Percentiles rank a stretch among this genome's conserved stretches.
Conservation (phyloP, 1,140 invertebrate genomes). For the Euglossa dilemma region DNA sequence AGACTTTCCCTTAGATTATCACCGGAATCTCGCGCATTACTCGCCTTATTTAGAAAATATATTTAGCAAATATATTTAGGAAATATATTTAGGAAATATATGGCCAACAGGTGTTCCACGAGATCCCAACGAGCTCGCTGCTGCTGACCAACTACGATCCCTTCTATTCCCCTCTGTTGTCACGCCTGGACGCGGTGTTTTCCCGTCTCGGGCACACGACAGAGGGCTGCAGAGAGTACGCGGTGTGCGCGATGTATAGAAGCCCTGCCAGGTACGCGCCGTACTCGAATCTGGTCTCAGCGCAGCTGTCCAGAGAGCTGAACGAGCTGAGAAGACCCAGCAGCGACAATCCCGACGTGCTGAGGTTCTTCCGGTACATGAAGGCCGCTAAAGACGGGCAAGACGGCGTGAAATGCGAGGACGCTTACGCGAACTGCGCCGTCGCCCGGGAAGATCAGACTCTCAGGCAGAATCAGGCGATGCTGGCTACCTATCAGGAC, state of each 20-base stretch:
- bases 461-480: slow-evolving; percentile 87
- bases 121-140: slow-evolving; percentile 91
- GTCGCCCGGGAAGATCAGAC: slow-evolving; percentile 83
- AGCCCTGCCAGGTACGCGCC: slow-evolving; percentile 93
- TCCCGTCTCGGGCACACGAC: slow-evolving; percentile 87
- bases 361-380: slow-evolving; percentile 94
- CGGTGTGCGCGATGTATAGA: slow-evolving; percentile 93
- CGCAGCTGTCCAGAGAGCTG: slow-evolving; percentile 91
- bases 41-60: background rate
- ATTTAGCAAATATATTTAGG: background rate
- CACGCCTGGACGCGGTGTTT: slow-evolving; percentile 91
- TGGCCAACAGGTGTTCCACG: slow-evolving; percentile 88
- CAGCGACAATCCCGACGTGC: slow-evolving; percentile 91
- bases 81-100: slow-evolving; percentile 3
- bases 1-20: no score
- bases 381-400: slow-evolving; percentile 93
- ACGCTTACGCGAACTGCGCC: slow-evolving; percentile 81
- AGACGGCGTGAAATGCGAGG: slow-evolving; percentile 87
- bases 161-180: slow-evolving; percentile 92
- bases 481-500: slow-evolving; percentile 92
- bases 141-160: slow-evolving; percentile 93
- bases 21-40: no score
- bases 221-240: slow-evolving; percentile 89
- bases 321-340: slow-evolving; percentile 92
- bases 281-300: slow-evolving; percentile 93